Conservation (phyloP, 2,888 invertebrate species). For the Lycia hirtaria region DNA sequence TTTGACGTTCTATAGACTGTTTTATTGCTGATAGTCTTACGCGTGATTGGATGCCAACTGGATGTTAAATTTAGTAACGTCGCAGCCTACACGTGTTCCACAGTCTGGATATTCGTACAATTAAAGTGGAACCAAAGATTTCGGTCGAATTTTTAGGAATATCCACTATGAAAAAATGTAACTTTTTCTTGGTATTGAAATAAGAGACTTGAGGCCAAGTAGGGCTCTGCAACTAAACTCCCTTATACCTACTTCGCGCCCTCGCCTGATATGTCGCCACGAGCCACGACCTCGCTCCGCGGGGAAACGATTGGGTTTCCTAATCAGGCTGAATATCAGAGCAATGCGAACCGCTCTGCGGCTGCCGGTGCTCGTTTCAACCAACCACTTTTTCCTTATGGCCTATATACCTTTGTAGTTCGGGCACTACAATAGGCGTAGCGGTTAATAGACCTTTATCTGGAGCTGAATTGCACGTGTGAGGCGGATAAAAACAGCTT, state of each 20-base stretch:
- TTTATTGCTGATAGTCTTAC: too few species aligned
- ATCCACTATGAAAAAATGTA: too few species aligned
- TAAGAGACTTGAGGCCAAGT: too few species aligned
- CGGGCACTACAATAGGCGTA: slow-evolving; percentile 15
- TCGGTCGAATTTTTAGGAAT: too few species aligned
- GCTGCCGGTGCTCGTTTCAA: slow-evolving; percentile 41
- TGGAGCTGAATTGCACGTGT: slow-evolving; percentile 5
- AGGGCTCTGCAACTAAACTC: slow-evolving; percentile 11
- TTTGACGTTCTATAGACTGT: too few species aligned
- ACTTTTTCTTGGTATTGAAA: too few species aligned
- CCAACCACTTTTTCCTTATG: slow-evolving; percentile 27
- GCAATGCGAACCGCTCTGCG: slow-evolving; percentile 49
- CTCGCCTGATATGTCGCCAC: slow-evolving; percentile 38
- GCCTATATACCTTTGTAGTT: slow-evolving; percentile 28
- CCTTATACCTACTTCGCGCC: slow-evolving; percentile 9
- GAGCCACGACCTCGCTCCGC: slow-evolving; percentile 34
- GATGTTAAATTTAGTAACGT: too few species aligned
- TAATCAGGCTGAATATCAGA: slow-evolving; percentile 57
- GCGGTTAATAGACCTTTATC: slow-evolving; percentile 23
- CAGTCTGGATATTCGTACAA: too few species aligned
- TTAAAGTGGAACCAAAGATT: too few species aligned
- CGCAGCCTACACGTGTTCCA: too few species aligned
- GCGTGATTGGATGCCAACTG: too few species aligned
- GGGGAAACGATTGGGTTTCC: slow-evolving; percentile 52
- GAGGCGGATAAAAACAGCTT: slow-evolving; percentile 16